Evolutionary conservation across 2,797 vertebrate species (phyloP), one percentile per base, ranked within the genome.

Genomic region (Eulemur mongoz): DNA sequence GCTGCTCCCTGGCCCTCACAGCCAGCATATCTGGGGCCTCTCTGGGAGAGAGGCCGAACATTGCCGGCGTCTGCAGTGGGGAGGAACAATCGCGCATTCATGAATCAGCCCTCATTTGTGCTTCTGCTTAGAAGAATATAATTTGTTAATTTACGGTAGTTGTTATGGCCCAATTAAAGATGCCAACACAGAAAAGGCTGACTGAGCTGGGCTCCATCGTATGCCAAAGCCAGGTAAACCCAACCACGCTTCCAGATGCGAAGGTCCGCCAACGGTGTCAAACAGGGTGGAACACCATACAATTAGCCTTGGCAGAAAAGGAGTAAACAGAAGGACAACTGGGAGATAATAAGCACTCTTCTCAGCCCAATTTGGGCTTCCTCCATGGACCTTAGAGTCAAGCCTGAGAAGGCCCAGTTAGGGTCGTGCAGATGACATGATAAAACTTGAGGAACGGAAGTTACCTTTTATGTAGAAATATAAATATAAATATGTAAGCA

Each of bases 141-240:
- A 97, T 93, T 96, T 89, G 94, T 32, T 95, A 91, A 95, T 95
- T 94, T 89, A 91, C 3, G 5, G 93, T n/a, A 22, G 35, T 72
- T 80, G 61, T 76, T 91, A 83, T 30, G 30, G 86, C 79, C 94
- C 89, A 92, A 54, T 94, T 79, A 92, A 85, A 89, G 95, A 87
- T 92, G 88, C 82, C 75, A 91, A 81, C 89, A 76, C 35, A 69
- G 63, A 80, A 78, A 54, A 40, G 43, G 40, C 82, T 27, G 73
- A 70, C 96, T 67, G 57, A 17, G 93, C 78, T 15, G 2, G 30
- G 78, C 50, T 50, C 23, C 0, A 32, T 0, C 35, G 40, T 32
- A 2, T 1, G 65, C 89, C 65, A 89, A 54, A 57, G 69, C 50
- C 89, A 91, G 97, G 97, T 91, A 78, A 48, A 35, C 4, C 69